Base-by-base conservation (phyloP, 2,888 invertebrate species). In the Empis stercorea region DNA sequence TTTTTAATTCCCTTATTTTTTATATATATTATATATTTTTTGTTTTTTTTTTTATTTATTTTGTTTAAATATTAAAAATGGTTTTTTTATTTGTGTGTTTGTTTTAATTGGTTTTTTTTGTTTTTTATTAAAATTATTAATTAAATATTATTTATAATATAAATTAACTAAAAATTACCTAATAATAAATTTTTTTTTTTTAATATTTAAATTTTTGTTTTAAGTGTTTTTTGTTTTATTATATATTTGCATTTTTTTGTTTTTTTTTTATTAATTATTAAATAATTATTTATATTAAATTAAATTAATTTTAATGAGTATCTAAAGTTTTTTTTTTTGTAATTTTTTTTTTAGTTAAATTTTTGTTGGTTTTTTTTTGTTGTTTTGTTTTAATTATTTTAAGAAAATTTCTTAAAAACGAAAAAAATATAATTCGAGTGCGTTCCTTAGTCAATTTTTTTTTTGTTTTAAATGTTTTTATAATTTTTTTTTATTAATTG, bases 111-210 rank as follows among this genome's bases (percentile, higher is more conserved):
- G 30, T 40, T 45, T 30, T 43, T 30, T 43, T 44, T 48, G 55
- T 52, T 53, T 53, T 32, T 52, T 54, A 52, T 52, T 52, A n/a
- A n/a, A n/a, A n/a, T 54, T 43, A 43, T 34, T 48, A 44, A 46
- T 46, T 47, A 47, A 45, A 36, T 30, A 41, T 37, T 40, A n/a
- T n/a, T n/a, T n/a, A n/a, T n/a, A n/a, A n/a, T 46, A 30, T 46
- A 36, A 27, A 27, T 27, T 27, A 27, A 27, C 23, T 27, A 27
- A 27, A 20, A 27, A 27, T 27, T 27, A 27, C 23, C n/a, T 34
- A 34, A n/a, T 34, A n/a, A 34, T n/a, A n/a, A 32, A 32, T 5
- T n/a, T 34, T 34, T 13, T 13, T 13, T 47, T 20, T 20, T 46
- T 36, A 40, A 11, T 41, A 14, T 34, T 32, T 38, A 27, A n/a